These are phyloP conservation scores for Anseranas semipalmata DNA, from an alignment of 2,113 vertebrate genomes.

Conservation along the genomic window DNA sequence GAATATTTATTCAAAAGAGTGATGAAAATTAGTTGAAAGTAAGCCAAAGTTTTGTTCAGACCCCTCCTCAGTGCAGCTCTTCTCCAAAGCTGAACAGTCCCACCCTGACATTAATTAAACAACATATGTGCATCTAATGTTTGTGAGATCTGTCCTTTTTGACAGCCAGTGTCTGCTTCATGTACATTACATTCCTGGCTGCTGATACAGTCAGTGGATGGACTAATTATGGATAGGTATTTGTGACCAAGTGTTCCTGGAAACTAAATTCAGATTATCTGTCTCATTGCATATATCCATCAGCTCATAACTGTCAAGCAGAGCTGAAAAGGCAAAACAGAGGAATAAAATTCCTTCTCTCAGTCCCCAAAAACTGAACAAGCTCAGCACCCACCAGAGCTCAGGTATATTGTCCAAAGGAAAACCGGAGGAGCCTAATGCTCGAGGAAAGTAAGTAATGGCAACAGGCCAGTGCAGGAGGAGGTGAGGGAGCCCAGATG, in stretches of 20 bases:
- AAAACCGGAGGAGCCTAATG: not conserved
- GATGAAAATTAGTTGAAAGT: not conserved
- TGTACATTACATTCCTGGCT: not conserved
- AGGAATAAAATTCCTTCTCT: not conserved
- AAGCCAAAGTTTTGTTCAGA: not conserved
- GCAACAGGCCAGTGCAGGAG: not conserved
- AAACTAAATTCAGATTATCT: not conserved
- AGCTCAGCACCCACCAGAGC: accelerated
- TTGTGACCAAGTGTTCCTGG: not conserved
- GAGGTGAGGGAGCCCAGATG: not conserved
- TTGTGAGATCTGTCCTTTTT: not conserved
- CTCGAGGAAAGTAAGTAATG: not conserved
- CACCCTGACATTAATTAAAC: not conserved
- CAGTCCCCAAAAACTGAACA: not conserved
- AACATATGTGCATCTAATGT: not conserved
- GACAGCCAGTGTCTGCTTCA: not conserved
- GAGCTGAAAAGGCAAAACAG: not conserved
- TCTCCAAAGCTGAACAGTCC: not conserved
- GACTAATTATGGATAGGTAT: not conserved
- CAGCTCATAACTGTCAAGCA: not conserved
- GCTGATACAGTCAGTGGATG: not conserved
- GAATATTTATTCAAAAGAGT: not conserved
- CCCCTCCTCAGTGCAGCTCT: not conserved
- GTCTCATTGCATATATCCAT: not conserved
- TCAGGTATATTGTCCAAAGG: not conserved